A percentile compares a stretch with the other conserved stretches of the same genome.
Evolutionary conservation across 1,140 invertebrate genomes (phyloP).

Genomic region (Drosophila hydei): DNA sequence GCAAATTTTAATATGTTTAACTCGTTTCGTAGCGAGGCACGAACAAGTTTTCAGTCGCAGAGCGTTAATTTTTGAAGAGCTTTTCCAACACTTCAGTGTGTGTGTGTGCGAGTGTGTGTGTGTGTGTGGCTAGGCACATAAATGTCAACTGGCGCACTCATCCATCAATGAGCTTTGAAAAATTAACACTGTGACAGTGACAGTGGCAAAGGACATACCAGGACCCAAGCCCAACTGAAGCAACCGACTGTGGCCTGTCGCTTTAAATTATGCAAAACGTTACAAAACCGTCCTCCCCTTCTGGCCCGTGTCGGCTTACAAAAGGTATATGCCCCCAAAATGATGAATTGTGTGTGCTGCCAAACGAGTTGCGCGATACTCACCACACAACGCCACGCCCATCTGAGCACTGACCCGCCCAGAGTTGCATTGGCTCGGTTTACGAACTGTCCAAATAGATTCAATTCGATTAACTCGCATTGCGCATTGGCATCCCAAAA

Average conservation of each 20-base stretch:
- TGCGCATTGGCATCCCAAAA: conserved; percentile 43
- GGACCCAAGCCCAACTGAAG: background rate
- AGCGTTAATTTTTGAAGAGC: conserved; percentile 50
- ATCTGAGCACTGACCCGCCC: background rate
- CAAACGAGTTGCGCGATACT: conserved; percentile 43
- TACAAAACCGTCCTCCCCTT: conserved; percentile 64
- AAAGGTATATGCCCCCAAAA: conserved; percentile 58
- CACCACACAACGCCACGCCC: background rate
- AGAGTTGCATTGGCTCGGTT: conserved; percentile 6
- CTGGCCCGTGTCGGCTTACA: conserved; percentile 12
- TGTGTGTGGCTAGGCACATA: conserved; percentile 63
- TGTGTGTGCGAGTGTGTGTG: conserved; percentile 26
- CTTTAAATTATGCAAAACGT: conserved; percentile 78
- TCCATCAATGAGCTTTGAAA: conserved; percentile 80
- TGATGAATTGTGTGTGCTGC: conserved; percentile 65
- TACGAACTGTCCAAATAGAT: conserved; percentile 41
- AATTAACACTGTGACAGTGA: conserved; percentile 75
- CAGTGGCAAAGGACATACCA: conserved; percentile 67
- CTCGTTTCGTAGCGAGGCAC: conserved; percentile 52
- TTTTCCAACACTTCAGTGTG: conserved; percentile 17
- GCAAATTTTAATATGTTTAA: conserved; percentile 82
- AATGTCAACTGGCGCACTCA: conserved; percentile 75
- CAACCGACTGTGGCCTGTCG: conserved; percentile 59
- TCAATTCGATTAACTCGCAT: conserved; percentile 76
- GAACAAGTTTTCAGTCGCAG: conserved; percentile 33